Evolutionary conservation across 2,113 vertebrate genomes (phyloP), one percentile per base, ranked within the genome.

Genomic region (Origma solitaria): DNA sequence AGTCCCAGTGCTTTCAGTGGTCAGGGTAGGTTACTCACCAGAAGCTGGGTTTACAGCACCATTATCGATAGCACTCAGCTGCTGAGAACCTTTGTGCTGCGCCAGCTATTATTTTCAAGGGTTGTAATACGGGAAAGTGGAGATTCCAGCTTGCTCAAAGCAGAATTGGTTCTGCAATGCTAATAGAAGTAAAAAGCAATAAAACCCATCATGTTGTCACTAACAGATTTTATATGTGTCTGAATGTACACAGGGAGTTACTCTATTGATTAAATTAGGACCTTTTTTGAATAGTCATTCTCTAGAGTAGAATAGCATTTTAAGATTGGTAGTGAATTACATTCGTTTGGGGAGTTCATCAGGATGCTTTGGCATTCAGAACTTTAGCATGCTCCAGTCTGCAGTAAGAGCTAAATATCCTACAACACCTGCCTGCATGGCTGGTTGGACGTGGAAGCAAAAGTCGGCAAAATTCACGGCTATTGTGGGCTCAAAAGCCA

Each of bases 141-240:
- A 81, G 49, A 93, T 64, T 93, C 37, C 80, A 92, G 51, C 56
- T 86, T 86, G 31, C 56, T 86, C 28, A 75, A 75, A 94, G 71
- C 51, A 64, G 61, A 91, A 72, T 62, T 37, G 49, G 33, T 82
- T 91, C 91, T 87, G 92, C 78, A 80, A 51, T 25, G 66, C 47
- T 91, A 93, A 81, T 8, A 88, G 79, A 93, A 93, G 64, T 66
- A 86, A 80, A 95, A 88, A 90, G 85, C 66, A 86, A 81, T 88
- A 92, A 93, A 88, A 37, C 19, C 31, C 66, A 85, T 80, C 54
- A 50, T 23, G 28, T 45, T 94, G 75, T 56, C 84, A 81, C 64
- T 75, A 81, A n/a, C 22, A 35, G 38, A 75, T 93, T 90, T 92
- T 78, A 81, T 64, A 40, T 35, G 44, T 24, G 76, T 62, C 75